Percentiles rank a stretch among this genome's conserved stretches.
phyloP scores from a whole-genome alignment of 2,113 vertebrate genomes.

The Beaufortia kweichowensis region DNA sequence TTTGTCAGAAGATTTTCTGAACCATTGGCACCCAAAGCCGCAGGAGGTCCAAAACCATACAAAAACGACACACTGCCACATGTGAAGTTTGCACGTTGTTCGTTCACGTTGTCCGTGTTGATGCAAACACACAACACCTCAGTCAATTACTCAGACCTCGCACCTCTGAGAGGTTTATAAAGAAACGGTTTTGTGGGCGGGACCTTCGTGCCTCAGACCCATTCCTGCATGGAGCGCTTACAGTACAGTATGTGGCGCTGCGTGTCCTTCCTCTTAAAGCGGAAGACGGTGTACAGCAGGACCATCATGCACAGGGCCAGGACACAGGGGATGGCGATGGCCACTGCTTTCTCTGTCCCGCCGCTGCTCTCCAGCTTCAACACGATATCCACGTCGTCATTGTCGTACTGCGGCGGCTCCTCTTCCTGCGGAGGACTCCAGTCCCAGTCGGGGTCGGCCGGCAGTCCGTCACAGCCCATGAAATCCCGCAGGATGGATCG shows the following conservation, averaged over 20 bases:
- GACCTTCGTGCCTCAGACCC: slow-evolving; percentile 75
- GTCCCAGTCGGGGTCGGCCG: slow-evolving; percentile 78
- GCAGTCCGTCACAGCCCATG: slow-evolving; percentile 94
- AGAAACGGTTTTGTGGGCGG: neutral
- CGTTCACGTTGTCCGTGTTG: neutral
- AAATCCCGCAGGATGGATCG: slow-evolving; percentile 97
- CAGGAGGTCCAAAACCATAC: slow-evolving; percentile 40
- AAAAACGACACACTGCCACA: slow-evolving; percentile 39
- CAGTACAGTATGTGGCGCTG: slow-evolving; percentile 99
- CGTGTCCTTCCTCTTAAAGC: slow-evolving; percentile 98
- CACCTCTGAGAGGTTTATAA: slow-evolving; percentile 4
- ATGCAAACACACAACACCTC: neutral
- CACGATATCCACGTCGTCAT: slow-evolving; percentile 88
- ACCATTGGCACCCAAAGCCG: neutral
- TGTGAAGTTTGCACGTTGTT: slow-evolving; percentile 31
- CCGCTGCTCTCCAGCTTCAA: slow-evolving; percentile 95
- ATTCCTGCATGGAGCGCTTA: slow-evolving; percentile 99
- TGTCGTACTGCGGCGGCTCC: slow-evolving; percentile 85
- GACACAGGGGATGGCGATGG: slow-evolving; percentile 96
- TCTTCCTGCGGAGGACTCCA: slow-evolving; percentile 70
- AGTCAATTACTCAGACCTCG: neutral
- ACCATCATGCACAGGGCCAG: slow-evolving; percentile 98
- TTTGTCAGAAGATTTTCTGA: slow-evolving; percentile 18
- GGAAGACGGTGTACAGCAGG: slow-evolving; percentile 97
- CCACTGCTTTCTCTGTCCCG: slow-evolving; percentile 97